Base-by-base conservation (phyloP, 2,113 vertebrate genomes). In the Sceloporus tristichus region DNA sequence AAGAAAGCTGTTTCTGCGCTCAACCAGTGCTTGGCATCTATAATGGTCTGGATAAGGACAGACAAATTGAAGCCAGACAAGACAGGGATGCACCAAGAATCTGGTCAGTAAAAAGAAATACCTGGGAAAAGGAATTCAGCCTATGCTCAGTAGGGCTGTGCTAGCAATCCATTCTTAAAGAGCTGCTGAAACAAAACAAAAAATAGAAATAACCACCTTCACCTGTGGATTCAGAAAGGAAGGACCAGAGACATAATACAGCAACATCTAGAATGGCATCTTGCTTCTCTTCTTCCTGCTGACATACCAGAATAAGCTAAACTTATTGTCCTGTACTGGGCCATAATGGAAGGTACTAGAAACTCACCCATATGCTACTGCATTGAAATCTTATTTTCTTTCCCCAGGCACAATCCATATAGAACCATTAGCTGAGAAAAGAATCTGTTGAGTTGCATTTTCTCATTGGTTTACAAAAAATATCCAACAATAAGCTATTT, bases 401-500 rank as follows among this genome's bases (percentile, higher is more conserved):
- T 89, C 79, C 87, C 75, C 87, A 71, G 75, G 77, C 85, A 85
- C 66, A 91, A 92, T 88, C 89, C 87, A 88, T 90, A 82, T 88
- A 88, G 71, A 86, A 70, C 59, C 29, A 85, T 88, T 68, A 0
- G 9, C 29, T 53, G 81, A 94, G 89, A 88, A 81, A 87, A 89
- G 83, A 34, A 62, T 56, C 0, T 4, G 18, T 90, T 66, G 10
- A 85, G 53, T 62, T 85, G 82, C 1, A 0, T 79, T 92, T 90
- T 89, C 42, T 89, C 79, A 5, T 88, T 82, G 56, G 66, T 85
- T 90, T 77, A 85, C 82, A 53, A 0, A 1, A 77, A 82, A 89
- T 68, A n/a, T 54, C 91, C 90, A 88, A 90, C 70, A 79, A 42
- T 68, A 84, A 90, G 85, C 90, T 88, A 18, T 0, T 48, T 90